phyloP scores from a whole-genome alignment of 2,797 vertebrate species.

The Melanotaenia pygmaea region DNA sequence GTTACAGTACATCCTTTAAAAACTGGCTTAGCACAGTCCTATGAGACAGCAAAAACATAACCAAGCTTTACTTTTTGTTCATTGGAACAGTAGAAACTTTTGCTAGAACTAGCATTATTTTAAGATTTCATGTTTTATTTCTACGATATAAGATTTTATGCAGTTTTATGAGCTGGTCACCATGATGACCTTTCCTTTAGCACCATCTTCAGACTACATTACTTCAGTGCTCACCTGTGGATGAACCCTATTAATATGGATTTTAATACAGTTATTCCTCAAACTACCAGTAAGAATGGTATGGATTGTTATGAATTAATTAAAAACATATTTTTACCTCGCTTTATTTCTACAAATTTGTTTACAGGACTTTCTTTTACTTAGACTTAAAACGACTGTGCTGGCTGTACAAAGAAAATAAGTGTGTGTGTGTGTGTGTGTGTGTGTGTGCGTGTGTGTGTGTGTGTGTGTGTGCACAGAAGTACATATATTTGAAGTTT shows the following conservation, averaged over 20 bases:
- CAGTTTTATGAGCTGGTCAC: not conserved
- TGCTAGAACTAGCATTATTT: not conserved
- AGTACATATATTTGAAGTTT: not conserved
- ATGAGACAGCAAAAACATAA: too few relatives aligned
- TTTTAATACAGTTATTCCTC: slow-evolving; percentile 7
- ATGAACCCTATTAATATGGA: slow-evolving; percentile 1
- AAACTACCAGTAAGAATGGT: not conserved
- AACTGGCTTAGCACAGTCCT: too few relatives aligned
- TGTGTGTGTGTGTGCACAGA: not conserved
- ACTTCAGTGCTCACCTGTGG: slow-evolving; percentile 7
- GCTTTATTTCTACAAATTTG: slow-evolving; percentile 20
- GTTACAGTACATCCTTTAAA: not conserved
- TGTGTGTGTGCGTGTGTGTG: too few relatives aligned
- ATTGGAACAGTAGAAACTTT: too few relatives aligned
- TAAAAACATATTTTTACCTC: not conserved
- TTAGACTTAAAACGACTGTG: slow-evolving; percentile 16
- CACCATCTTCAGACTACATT: slow-evolving; percentile 12
- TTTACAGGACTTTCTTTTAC: slow-evolving; percentile 36
- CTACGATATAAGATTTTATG: not conserved
- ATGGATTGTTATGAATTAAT: slow-evolving; percentile 11
- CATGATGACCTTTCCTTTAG: slow-evolving; percentile 24
- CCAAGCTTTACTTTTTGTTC: too few relatives aligned
- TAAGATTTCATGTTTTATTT: not conserved
- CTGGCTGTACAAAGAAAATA: slow-evolving; percentile 12
- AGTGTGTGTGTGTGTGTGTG: too few relatives aligned